Evolutionary conservation across 35 echinoderm and acorn worm species (phyloP).

Genomic region (Strongylocentrotus purpuratus): DNA sequence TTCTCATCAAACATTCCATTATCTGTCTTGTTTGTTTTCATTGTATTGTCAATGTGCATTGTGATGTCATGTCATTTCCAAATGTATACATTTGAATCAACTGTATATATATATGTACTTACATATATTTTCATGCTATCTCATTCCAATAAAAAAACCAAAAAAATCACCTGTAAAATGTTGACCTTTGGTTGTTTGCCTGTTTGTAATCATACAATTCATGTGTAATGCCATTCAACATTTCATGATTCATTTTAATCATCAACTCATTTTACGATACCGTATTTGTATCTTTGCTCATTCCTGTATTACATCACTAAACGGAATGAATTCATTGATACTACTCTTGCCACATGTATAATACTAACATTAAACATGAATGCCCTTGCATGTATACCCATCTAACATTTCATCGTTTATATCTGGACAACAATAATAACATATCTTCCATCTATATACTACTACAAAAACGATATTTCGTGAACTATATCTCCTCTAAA

Average conservation of each 20-base stretch:
- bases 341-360: background rate
- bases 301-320: background rate
- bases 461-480: background rate
- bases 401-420: background rate
- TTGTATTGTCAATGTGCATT: background rate
- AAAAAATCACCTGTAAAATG: background rate
- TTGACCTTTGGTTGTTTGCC: background rate
- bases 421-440: background rate
- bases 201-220: background rate
- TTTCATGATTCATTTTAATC: background rate
- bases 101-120: background rate
- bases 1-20: background rate
- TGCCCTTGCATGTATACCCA: background rate
- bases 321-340: background rate
- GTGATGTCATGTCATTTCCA: background rate
- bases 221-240: background rate
- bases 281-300: background rate
- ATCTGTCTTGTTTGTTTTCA: background rate
- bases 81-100: background rate
- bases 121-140: background rate
- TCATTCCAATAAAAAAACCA: background rate
- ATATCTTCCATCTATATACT: background rate
- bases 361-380: background rate
- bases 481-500: background rate
- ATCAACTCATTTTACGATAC: background rate